A percentile compares a stretch with the other conserved stretches of the same genome.
Conservation (phyloP, 2,888 invertebrate species). For the Scaptomyza tumidula region DNA sequence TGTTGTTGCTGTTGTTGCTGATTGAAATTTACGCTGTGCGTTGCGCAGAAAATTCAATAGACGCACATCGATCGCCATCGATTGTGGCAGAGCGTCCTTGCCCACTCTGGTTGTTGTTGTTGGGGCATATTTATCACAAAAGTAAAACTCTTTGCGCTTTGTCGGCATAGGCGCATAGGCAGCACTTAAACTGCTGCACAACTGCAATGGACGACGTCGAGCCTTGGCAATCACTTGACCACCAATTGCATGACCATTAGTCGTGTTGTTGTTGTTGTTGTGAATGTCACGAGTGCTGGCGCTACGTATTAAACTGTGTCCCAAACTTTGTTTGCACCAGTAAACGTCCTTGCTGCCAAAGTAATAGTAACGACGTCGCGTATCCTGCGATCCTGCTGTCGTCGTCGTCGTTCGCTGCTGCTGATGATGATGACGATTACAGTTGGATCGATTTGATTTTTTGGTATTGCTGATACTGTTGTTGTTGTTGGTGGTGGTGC, state of each 20-base stretch:
- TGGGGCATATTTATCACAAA: constrained; percentile 71
- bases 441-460: constrained; percentile 30
- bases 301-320: constrained; percentile 64
- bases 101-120: neutral
- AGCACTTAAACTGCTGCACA: constrained; percentile 71
- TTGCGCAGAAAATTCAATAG: constrained; percentile 76
- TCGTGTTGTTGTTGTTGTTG: constrained; percentile 16
- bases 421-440: constrained; percentile 40
- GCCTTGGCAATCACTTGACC: constrained; percentile 64
- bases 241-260: constrained; percentile 10
- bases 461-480: constrained; percentile 33
- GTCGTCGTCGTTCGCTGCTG: constrained; percentile 17
- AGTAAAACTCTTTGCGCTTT: constrained; percentile 68
- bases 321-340: constrained; percentile 78
- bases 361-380: constrained; percentile 76
- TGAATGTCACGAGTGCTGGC: constrained; percentile 55
- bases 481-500: constrained; percentile 33
- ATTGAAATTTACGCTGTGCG: constrained; percentile 77
- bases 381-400: constrained; percentile 36
- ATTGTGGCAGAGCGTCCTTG: constrained; percentile 15
- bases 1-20: constrained; percentile 34
- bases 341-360: constrained; percentile 80
- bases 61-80: constrained; percentile 73
- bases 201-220: constrained; percentile 61
- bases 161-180: constrained; percentile 67